Evolutionary conservation across 2,797 vertebrate species (phyloP), one percentile per base, ranked within the genome.

Genomic region (Nasua narica): DNA sequence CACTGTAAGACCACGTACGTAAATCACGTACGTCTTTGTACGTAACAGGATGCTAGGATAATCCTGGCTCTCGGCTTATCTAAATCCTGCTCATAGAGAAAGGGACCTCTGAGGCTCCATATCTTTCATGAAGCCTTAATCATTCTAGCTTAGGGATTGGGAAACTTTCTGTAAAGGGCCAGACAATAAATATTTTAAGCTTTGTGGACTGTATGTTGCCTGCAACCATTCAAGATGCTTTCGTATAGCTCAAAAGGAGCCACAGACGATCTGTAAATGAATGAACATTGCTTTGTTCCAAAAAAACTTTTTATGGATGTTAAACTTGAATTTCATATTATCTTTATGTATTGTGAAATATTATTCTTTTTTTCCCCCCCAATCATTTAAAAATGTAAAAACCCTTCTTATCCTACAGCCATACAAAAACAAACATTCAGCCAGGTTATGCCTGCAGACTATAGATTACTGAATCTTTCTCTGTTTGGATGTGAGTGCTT

Each of bases 281-380:
- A 43, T 79, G 37, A 72, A 7, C 58, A 35, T 23, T n/a, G 19
- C 37, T 81, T 1, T 70, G 46, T 70, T 79, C 43, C 43, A 65
- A 29, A 81, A 88, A 52, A 19, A 25, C 7, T 76, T 52, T 89
- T 79, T 91, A 46, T 87, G 67, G 50, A 77, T 2, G 6, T 72
- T 86, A 74, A 95, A 82, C 82, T 90, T 94, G 16, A 90, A 82
- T 95, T 82, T 93, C 19, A 74, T 87, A 58, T 70, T 81, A 32
- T 89, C 23, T 58, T 48, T 35, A 74, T 46, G n/a, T 85, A 48
- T 67, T 35, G 7, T 62, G 9, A 95, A 72, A 76, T 95, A 32
- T 14, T 93, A 7, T 54, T 96, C n/a, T n/a, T 88, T 90, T 70
- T 77, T 35, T 58, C 13, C 18, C 4, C 35, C 19, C 19, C 19